Evolutionary conservation across 2,888 invertebrate genomes (phyloP), one percentile per base, ranked within the genome.

Genomic region (Pseudanteris insignis): DNA sequence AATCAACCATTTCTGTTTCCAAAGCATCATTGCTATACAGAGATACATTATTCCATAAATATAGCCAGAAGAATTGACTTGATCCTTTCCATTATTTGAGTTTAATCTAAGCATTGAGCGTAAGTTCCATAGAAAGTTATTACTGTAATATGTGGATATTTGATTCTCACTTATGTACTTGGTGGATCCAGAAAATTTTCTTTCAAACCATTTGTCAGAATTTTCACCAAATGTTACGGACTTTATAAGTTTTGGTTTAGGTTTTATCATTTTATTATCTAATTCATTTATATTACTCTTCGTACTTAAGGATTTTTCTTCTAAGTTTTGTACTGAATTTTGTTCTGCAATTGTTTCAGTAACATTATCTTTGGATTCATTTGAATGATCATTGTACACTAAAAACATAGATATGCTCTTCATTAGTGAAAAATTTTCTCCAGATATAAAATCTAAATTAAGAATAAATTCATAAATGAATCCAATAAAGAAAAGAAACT

Each of bases 1-100:
- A 64, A 92, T 80, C 53, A 93, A 81, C 90, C 94, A 92, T 41
- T 90, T 85, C 72, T 94, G 76, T 70, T 91, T 90, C 89, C 94
- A 95, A 9, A 95, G 83, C 18, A 94, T 84, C 82, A 94, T 92
- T 43, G 90, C 86, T 4, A 89, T 81, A 69, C 94, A 93, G 1
- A 89, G 90, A 83, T 92, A 94, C 66, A 94, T 83, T 7, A 94
- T 81, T 2, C 88, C 84, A 71, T 89, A 91, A 70, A 92, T 87
- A 72, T 90, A 92, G 33, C 70, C 74, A 44, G 75, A 76, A 0
- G 76, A 74, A 57, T 76, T 74, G 10, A 73, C 75, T 21, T 72
- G 66, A 12, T 73, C 67, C 30, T 74, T 69, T 10, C 75, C 73
- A 0, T 65, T 55, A 30, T 79, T 78, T 13, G 77, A 54, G 8